Percentiles rank a stretch among this genome's conserved stretches.
These are phyloP conservation scores for Cantharis rustica DNA, from an alignment of 2,888 invertebrate species.

Conservation along the genomic window DNA sequence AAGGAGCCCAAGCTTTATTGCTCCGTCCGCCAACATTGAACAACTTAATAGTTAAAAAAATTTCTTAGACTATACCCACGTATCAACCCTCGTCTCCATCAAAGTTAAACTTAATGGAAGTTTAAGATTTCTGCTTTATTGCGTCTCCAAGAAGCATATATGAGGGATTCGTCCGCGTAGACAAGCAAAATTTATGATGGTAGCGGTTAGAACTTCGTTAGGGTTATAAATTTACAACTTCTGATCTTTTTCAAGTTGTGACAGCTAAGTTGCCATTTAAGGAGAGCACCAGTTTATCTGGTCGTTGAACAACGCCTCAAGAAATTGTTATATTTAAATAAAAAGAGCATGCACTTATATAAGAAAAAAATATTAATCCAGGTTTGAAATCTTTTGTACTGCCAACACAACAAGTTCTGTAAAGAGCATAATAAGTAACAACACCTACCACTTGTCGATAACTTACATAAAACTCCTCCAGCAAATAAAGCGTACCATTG, in stretches of 20 bases:
- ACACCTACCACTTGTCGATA: not conserved
- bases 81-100: no score
- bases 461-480: not conserved
- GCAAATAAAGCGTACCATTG: not conserved
- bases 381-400: not conserved
- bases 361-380: not conserved
- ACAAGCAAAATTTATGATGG: not conserved
- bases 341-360: not conserved
- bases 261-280: not conserved
- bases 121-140: not conserved
- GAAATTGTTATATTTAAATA: not conserved
- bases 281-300: not conserved
- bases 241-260: not conserved
- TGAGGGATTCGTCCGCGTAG: not conserved
- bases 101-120: no score
- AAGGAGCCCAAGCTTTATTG: not conserved
- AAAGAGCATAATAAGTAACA: not conserved
- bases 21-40: not conserved
- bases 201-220: not conserved
- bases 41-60: not conserved
- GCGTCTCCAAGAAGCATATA: not conserved
- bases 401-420: not conserved
- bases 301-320: not conserved
- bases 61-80: not conserved
- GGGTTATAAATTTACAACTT: not conserved